These are phyloP conservation scores for Leptopterna dolabrata DNA, from an alignment of 2,888 invertebrate species.

Conservation along the genomic window DNA sequence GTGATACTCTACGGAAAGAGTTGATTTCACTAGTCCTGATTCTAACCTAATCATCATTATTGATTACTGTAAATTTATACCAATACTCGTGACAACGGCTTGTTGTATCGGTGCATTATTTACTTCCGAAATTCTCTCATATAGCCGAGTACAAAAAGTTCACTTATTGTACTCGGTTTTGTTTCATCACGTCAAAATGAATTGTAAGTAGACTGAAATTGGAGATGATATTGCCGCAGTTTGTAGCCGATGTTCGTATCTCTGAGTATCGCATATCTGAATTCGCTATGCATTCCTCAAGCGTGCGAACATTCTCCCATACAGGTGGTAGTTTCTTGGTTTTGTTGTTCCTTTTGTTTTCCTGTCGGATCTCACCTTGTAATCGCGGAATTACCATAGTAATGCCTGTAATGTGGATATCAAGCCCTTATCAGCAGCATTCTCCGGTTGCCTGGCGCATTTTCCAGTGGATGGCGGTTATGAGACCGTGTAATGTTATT, in stretches of 20 bases:
- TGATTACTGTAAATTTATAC: no score
- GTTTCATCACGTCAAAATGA: not conserved
- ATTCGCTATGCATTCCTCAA: not conserved
- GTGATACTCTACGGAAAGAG: no score
- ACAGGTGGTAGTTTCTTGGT: not conserved
- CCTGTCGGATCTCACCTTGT: not conserved
- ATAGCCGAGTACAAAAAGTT: no score
- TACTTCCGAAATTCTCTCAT: no score
- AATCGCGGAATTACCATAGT: slow-evolving; percentile 22
- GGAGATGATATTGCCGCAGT: not conserved
- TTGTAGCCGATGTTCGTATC: not conserved
- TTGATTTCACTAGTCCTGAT: no score
- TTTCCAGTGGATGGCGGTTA: slow-evolving; percentile 26
- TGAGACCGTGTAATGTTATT: slow-evolving; percentile 36
- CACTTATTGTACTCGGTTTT: not conserved
- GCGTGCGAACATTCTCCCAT: not conserved
- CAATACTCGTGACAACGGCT: no score
- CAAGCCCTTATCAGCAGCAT: slow-evolving; percentile 15
- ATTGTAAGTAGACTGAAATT: not conserved
- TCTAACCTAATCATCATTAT: no score
- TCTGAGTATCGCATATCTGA: not conserved
- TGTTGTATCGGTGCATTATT: no score
- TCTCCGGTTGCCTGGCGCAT: not conserved
- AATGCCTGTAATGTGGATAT: slow-evolving; percentile 22
- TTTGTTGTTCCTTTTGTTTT: not conserved